Evolutionary conservation across 64 coral and sea anemone species (phyloP), one percentile per base, ranked within the genome.

Genomic region (Porites lutea): DNA sequence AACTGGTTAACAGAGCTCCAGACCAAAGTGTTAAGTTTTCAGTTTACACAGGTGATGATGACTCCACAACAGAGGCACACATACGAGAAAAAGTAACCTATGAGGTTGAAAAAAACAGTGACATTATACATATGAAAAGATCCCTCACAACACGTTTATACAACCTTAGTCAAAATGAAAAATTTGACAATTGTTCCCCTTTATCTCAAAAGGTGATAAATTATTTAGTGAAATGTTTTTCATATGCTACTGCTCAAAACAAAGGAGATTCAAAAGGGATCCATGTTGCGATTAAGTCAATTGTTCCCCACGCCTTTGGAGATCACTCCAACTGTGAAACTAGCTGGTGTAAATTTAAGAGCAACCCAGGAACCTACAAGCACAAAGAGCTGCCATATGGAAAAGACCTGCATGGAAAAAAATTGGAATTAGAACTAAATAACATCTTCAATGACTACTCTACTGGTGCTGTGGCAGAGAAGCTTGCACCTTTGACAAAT

Each of bases 281-380:
- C 4, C 70, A 93, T 21, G n/a, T 7, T 19, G 19, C 75, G 0
- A 50, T 93, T 12, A 27, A 58, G 88, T 55, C 16, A 20, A 88
- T 88, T 53, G 52, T 93, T 43, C 83, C 83, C 15, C 91, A 93
- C 81, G 82, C 91, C n/a, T 93, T 87, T 93, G 91, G 75, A 5
- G 6, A 93, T 50, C 84, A 87, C 12, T 13, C 4, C 21, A 44
- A 72, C 19, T 93, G 91, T 64, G 59, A 93, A 12, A 44, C 20
- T 48, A 61, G 47, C 47, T 93, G 92, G 92, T 88, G 92, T 65
- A 20, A 37, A 37, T 37, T 37, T 37, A 37, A 37, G 76, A 71
- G 66, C 53, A 61, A 93, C 49, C 44, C 51, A 82, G 50, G 43
- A n/a, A 71, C 52, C 15, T 93, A 82, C 62, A 66, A 12, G 75